Percentiles rank a stretch among this genome's conserved stretches.
These are phyloP conservation scores for Chaetogeoica ovagalla DNA, from an alignment of 2,888 invertebrate genomes.

Conservation along the genomic window DNA sequence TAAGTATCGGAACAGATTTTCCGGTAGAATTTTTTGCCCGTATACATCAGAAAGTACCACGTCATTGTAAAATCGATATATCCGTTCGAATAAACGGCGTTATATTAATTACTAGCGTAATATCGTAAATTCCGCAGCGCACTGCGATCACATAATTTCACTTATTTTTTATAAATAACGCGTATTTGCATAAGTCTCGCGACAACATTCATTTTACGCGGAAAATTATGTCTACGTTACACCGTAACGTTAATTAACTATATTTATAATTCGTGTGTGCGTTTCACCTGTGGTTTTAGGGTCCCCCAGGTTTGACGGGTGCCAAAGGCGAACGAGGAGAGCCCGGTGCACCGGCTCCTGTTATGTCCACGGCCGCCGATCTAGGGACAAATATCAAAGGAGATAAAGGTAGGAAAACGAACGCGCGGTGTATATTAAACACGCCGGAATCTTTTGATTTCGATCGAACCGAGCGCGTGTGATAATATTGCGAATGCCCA, in stretches of 20 bases:
- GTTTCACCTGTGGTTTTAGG: slow-evolving; percentile 57
- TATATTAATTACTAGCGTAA: no score
- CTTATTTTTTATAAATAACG: no score
- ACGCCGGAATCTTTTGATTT: slow-evolving; percentile 2
- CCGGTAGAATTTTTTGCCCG: no score
- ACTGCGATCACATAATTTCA: no score
- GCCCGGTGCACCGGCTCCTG: slow-evolving; percentile 56
- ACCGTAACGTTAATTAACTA: not conserved
- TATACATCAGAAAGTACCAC: no score
- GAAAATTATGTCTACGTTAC: not conserved
- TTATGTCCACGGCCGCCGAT: slow-evolving; percentile 48
- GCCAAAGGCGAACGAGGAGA: slow-evolving; percentile 65
- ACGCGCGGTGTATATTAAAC: slow-evolving; percentile 55
- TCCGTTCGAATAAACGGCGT: no score
- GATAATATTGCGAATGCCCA: not conserved
- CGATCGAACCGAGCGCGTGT: not conserved
- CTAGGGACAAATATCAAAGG: slow-evolving; percentile 58
- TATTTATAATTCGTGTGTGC: not conserved
- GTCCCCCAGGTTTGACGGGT: slow-evolving; percentile 69
- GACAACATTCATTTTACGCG: no score
- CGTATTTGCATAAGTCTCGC: no score
- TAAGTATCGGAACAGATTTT: no score
- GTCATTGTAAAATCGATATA: no score
- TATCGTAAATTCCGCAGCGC: no score
- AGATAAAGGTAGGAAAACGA: slow-evolving; percentile 58